A percentile compares a stretch with the other conserved stretches of the same genome.
These are phyloP conservation scores for Meandrina meandrites DNA, from an alignment of 92 coral and sea anemone species.

Conservation along the genomic window DNA sequence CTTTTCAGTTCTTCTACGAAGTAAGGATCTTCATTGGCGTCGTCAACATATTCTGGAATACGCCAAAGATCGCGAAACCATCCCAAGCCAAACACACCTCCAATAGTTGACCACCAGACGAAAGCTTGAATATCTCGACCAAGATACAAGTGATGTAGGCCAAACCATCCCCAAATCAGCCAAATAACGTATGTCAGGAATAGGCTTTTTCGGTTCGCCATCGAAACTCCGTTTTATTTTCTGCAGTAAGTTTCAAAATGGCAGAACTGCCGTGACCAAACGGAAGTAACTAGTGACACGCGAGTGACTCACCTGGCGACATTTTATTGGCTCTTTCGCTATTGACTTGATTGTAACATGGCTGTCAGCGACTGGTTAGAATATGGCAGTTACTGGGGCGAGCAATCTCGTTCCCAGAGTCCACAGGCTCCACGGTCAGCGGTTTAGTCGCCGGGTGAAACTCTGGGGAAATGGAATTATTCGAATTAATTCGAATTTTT, in stretches of 20 bases:
- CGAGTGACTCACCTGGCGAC: conserved; percentile 41
- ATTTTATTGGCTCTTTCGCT: conserved; percentile 44
- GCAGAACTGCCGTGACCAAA: neutral
- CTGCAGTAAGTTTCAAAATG: conserved; percentile 10
- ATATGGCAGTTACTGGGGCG: no score
- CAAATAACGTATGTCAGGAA: conserved; percentile 86
- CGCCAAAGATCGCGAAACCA: conserved; percentile 99
- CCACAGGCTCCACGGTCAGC: no score
- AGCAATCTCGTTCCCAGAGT: no score
- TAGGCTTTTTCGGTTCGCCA: conserved; percentile 76
- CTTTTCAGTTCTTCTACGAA: conserved; percentile 72
- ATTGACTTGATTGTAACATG: conserved; percentile 43
- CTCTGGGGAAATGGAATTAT: no score
- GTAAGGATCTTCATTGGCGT: conserved; percentile 82
- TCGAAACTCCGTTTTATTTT: neutral
- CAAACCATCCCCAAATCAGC: conserved; percentile 95
- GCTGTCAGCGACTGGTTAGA: conserved; percentile 52
- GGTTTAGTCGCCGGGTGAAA: no score
- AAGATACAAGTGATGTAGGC: conserved; percentile 92
- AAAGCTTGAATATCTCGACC: conserved; percentile 98
- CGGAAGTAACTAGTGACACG: conserved; percentile 9
- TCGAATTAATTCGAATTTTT: no score
- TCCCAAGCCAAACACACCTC: conserved; percentile 95
- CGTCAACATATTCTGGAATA: conserved; percentile 95
- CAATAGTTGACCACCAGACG: conserved; percentile 98